Percentiles rank a stretch among this genome's conserved stretches.
Evolutionary conservation across 2,888 invertebrate genomes (phyloP).

Genomic region (Ephialtes manifestator): DNA sequence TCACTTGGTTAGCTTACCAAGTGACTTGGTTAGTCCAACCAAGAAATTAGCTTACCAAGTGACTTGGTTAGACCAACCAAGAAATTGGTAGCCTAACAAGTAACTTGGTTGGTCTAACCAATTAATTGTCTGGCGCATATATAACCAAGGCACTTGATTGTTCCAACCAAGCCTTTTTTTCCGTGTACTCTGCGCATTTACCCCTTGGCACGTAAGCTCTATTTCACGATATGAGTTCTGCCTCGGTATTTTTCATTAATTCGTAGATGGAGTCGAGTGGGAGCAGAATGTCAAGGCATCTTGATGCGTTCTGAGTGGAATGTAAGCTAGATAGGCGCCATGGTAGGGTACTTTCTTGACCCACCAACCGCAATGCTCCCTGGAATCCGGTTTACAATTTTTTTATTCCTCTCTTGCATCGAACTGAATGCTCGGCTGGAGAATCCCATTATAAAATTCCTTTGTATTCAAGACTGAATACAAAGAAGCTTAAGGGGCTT

Average conservation of each 20-base stretch:
- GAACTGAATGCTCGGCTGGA: not conserved
- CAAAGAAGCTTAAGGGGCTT: not conserved
- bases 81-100: no score
- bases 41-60: no score
- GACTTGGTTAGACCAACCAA: no score
- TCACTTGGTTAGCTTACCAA: no score
- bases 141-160: no score
- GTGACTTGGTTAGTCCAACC: no score
- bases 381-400: not conserved
- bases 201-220: constrained; percentile 26
- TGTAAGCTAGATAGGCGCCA: constrained; percentile 18
- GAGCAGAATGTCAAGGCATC: constrained; percentile 37
- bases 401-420: not conserved
- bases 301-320: constrained; percentile 34
- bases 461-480: not conserved
- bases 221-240: constrained; percentile 70
- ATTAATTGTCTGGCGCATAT: no score
- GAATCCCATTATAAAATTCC: constrained; percentile 11
- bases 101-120: no score
- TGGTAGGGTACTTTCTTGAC: constrained; percentile 30
- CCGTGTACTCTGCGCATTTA: constrained; percentile 18
- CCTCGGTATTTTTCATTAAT: constrained; percentile 75
- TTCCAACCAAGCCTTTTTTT: no score
- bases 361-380: constrained; percentile 21
- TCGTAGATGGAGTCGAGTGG: constrained; percentile 7